Evolutionary conservation across 2,113 vertebrate species (phyloP).

Genomic region (Lates calcarifer): DNA sequence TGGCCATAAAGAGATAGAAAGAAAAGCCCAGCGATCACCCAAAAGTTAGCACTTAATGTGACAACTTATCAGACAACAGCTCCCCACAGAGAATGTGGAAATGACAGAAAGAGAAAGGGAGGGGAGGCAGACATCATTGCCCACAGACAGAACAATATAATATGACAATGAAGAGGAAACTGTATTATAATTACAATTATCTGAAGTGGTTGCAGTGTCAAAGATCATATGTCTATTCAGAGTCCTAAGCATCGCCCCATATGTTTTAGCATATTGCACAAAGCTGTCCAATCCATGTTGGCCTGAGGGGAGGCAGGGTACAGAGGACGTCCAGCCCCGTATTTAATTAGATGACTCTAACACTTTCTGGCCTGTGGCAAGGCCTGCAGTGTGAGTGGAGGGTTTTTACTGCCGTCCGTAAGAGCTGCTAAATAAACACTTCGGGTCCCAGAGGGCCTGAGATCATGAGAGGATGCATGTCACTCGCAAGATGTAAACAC

Average conservation of each 20-base stretch:
- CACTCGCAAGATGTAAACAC: slow-evolving; percentile 86
- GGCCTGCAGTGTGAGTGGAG: slow-evolving; percentile 80
- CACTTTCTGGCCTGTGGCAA: slow-evolving; percentile 82
- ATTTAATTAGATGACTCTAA: slow-evolving; percentile 97
- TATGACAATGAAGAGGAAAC: slow-evolving; percentile 33
- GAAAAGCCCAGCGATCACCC: slow-evolving; percentile 89
- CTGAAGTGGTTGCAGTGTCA: slow-evolving; percentile 69
- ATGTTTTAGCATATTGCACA: slow-evolving; percentile 80
- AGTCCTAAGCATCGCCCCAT: slow-evolving; percentile 55
- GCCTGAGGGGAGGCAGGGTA: slow-evolving; percentile 88
- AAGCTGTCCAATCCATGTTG: slow-evolving; percentile 74
- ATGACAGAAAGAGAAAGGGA: slow-evolving; percentile 43
- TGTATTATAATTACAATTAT: slow-evolving; percentile 70
- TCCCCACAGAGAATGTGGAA: slow-evolving; percentile 80
- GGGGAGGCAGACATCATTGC: slow-evolving; percentile 41
- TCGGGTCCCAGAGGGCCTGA: slow-evolving; percentile 90
- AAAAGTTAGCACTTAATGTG: slow-evolving; percentile 98
- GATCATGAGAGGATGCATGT: slow-evolving; percentile 90
- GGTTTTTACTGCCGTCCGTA: slow-evolving; percentile 90
- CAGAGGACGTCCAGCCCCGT: slow-evolving; percentile 74
- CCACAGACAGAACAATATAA: slow-evolving; percentile 59
- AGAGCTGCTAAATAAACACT: slow-evolving; percentile 94
- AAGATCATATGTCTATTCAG: slow-evolving; percentile 72
- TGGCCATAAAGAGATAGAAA: slow-evolving; percentile 91
- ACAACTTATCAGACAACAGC: slow-evolving; percentile 97